Evolutionary conservation across 2,888 invertebrate genomes (phyloP), one percentile per base, ranked within the genome.

Genomic region (Hirtodrosophila histrioides): DNA sequence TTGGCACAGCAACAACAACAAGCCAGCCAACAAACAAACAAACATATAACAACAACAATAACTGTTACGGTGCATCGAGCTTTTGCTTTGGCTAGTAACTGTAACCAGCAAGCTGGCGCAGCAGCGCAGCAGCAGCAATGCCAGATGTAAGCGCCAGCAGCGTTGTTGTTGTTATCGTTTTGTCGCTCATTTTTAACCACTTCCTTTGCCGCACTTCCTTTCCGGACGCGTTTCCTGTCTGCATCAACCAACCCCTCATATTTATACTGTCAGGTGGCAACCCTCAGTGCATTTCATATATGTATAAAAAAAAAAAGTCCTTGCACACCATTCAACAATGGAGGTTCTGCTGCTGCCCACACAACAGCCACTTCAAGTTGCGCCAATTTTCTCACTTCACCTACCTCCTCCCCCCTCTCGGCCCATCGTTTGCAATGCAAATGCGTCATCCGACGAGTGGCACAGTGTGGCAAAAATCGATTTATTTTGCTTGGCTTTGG

Each of bases 191-290:
- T 66, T 74, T 70, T 84, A 82, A 82, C 70, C 82, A 87, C 88
- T 82, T 82, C 82, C 82, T 84, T 81, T 81, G 71, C 63, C 50
- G 55, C 64, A 81, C 86, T 82, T 82, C 86, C 82, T 87, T 66
- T 54, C 82, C 82, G 68, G 72, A 70, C 75, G 75, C 51, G 63
- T 56, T 85, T 82, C 88, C 82, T 81, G 45, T 33, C 44, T 44
- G 54, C 76, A 51, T 62, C 73, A 69, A 51, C 73, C 77, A 17
- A 17, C 17, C 61, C 60, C 50, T 35, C 62, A 37, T 46, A 33
- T 33, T 35, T 46, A 12, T 35, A 27, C 48, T 43, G 82, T 81
- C 85, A 78, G 78, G 78, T 79, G 86, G 74, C 85, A 67, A 60
- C 63, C 49, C 72, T 64, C 51, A 35, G 33, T 57, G 48, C 66